Evolutionary conservation across 1,140 invertebrate genomes (phyloP), one percentile per base, ranked within the genome.

Genomic region (Globodera ellingtonae): DNA sequence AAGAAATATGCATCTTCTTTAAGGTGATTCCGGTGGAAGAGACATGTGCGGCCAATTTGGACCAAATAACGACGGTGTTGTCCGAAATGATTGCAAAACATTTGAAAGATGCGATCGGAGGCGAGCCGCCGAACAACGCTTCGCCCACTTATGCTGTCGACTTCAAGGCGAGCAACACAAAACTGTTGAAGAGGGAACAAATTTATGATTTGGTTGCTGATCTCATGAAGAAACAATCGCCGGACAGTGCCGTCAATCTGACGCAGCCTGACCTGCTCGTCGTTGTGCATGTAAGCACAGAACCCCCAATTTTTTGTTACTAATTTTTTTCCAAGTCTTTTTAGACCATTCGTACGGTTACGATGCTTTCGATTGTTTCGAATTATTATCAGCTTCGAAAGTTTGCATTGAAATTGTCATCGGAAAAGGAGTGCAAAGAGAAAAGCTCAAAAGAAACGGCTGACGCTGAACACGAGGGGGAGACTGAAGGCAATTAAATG

Each of bases 1-100:
- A 35, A 13, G 6, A 50, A 50, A 5, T n/a, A 65, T 66, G 24
- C 24, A 44, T 66, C 10, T 7, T 5, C 10, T 48, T 47, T 74
- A 18, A 77, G 75, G 62, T 77, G 6, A 62, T 77, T 24, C 75
- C 75, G 13, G 69, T 77, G n/a, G 75, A 77, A 69, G 62, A 67
- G 62, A 77, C 75, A 18, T 77, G 75, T 10, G 7, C 44, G 44
- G 75, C 75, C 9, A 65, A 69, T 67, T 15, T 77, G 62, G 62
- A 46, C 65, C 59, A 77, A 44, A 77, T 77, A 24, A 52, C 44
- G 59, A 50, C 75, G 0, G 5, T 21, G 44, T 46, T 77, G 46
- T 50, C 47, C 10, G 75, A 48, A 77, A 77, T 77, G 75, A 9
- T 77, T 50, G 21, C 62, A 8, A 77, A 67, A 69, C 62, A 77